Base-by-base conservation (phyloP, 2,113 vertebrate genomes). In the Podiceps cristatus region DNA sequence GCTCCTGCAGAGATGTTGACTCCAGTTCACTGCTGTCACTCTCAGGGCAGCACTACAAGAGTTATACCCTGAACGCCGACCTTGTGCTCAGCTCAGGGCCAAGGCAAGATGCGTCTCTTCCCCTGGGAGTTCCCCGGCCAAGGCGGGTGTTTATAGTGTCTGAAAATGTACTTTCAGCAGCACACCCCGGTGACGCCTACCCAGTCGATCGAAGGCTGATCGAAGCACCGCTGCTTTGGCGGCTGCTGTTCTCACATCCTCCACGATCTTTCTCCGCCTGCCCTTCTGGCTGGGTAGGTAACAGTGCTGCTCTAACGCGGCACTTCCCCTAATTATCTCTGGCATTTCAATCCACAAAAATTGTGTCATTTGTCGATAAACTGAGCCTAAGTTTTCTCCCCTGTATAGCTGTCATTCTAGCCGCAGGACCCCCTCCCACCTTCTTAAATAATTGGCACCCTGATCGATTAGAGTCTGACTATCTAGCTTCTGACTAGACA, bases 261-360 rank as follows among this genome's bases (percentile, higher is more conserved):
- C 44, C 40, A 62, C 16, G 8, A 64, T 73, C 44, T 64, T 64
- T n/a, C 77, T 74, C 45, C 0, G 0, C 49, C 50, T 50, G 64
- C 52, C 47, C 47, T 60, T 33, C 59, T 49, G 55, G 7, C 79
- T 60, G 64, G 76, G 89, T 79, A 91, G 63, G n/a, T 7, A 1
- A 78, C 82, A 64, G 59, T 0, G 0, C 42, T 37, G 37, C 44
- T 72, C 44, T 58, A 44, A 56, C 0, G 0, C 3, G 0, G 31
- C 66, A 18, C 69, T 75, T 83, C 84, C 69, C 75, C 24, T 87
- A 52, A 91, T 64, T 37, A 47, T 27, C 2, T 37, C 56, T 79
- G 77, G 68, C 77, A 60, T 85, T 94, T 90, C 66, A 40, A 24
- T 53, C 60, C 35, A 64, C 88, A 68, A 59, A 64, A 85, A 60